Conservation (phyloP, 23 tunicate genomes). For the Styela plicata region DNA sequence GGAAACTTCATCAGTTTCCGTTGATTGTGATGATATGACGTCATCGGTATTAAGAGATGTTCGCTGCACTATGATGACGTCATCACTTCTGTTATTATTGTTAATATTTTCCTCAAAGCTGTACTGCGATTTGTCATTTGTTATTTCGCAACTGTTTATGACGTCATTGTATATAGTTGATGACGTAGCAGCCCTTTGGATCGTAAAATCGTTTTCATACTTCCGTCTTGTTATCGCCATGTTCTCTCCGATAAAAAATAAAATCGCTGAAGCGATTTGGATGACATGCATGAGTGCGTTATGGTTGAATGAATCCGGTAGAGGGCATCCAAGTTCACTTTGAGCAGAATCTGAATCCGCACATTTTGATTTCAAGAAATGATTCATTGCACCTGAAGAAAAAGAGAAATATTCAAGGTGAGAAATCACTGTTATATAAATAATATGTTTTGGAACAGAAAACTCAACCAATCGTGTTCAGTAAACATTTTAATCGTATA, state of each 20-base stretch:
- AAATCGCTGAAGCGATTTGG: conserved; percentile 25
- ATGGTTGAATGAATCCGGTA: conserved; percentile 88
- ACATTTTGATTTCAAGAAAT: conserved; percentile 20
- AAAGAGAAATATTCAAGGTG: too few relatives aligned
- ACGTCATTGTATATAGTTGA: conserved; percentile 17
- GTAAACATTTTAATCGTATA: too few relatives aligned
- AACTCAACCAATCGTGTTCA: too few relatives aligned
- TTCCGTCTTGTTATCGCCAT: conserved; percentile 26
- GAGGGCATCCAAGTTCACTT: conserved; percentile 65
- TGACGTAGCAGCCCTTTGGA: neutral
- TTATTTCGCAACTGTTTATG: neutral
- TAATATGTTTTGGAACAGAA: too few relatives aligned
- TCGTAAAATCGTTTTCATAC: neutral
- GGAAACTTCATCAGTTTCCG: too few relatives aligned
- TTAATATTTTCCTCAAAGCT: neutral
- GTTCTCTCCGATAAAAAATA: conserved; percentile 48
- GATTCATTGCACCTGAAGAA: conserved; percentile 29
- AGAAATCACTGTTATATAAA: too few relatives aligned
- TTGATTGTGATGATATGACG: too few relatives aligned
- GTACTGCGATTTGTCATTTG: neutral
- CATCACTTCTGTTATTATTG: conserved; percentile 17
- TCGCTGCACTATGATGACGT: too few relatives aligned
- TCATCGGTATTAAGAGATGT: too few relatives aligned
- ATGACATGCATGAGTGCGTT: conserved; percentile 80
- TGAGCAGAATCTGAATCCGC: conserved; percentile 53